These are phyloP conservation scores for Cirrhinus molitorella DNA, from an alignment of 2,797 vertebrate genomes.

Conservation along the genomic window DNA sequence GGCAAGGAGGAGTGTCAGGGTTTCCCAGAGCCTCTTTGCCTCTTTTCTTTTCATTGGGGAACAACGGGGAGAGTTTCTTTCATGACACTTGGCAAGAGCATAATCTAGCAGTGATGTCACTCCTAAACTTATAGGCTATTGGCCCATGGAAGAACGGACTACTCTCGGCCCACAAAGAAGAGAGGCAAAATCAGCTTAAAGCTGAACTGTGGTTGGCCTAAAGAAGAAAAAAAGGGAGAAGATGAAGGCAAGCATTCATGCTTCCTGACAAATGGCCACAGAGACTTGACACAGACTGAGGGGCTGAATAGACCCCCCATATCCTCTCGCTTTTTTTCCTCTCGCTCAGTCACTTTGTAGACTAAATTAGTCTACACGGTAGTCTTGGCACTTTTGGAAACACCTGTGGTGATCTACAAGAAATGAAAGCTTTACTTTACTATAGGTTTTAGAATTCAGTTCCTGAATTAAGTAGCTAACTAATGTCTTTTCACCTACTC, in stretches of 20 bases:
- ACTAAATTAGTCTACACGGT: slow-evolving; percentile 39
- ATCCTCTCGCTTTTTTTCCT: slow-evolving; percentile 18
- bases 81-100: slow-evolving; percentile 65
- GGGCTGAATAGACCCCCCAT: slow-evolving; percentile 45
- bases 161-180: slow-evolving; percentile 74
- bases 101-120: slow-evolving; percentile 81
- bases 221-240: slow-evolving; percentile 67
- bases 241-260: slow-evolving; percentile 64
- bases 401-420: neutral
- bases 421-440: slow-evolving; percentile 14
- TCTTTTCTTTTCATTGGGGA: slow-evolving; percentile 71
- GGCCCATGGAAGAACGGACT: slow-evolving; percentile 77
- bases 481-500: neutral
- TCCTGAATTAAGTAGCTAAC: neutral
- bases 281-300: slow-evolving; percentile 69
- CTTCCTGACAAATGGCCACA: slow-evolving; percentile 68
- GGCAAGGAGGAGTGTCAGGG: slow-evolving; percentile 65
- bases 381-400: slow-evolving; percentile 35
- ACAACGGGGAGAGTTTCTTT: slow-evolving; percentile 72
- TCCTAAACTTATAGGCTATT: slow-evolving; percentile 64
- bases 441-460: neutral
- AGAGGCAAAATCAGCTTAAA: slow-evolving; percentile 69
- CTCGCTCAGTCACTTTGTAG: slow-evolving; percentile 35
- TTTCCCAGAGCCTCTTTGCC: slow-evolving; percentile 74
- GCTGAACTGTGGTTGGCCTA: slow-evolving; percentile 65